Base-by-base conservation (phyloP, 2,113 vertebrate species). In the Regulus satrapa region DNA sequence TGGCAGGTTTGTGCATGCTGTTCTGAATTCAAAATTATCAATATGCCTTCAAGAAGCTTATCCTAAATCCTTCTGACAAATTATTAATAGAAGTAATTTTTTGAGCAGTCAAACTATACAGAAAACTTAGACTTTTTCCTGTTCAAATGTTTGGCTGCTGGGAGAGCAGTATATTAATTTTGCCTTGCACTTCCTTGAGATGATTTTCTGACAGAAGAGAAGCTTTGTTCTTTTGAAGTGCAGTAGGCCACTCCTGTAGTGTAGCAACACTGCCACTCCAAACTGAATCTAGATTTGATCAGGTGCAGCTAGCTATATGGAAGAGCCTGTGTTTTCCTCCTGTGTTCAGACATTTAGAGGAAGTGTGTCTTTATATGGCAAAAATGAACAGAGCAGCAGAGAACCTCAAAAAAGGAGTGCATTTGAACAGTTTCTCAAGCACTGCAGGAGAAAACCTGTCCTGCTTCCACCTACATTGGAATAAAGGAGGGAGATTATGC, bases 21-120 rank as follows among this genome's bases (percentile, higher is more conserved):
- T 88, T 94, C 54, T 49, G 73, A 32, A 43, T 91, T 95, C 73
- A 62, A 26, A 82, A 66, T 80, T 12, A 86, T 95, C 94, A 88
- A 88, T 90, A 93, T 34, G 43, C 67, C 63, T 93, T 90, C 85
- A 49, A 93, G 96, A 93, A 92, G 51, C 49, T 85, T 86, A 48
- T 54, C 68, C 82, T 81, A 88, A 88, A 86, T 78, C 29, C 72
- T 86, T 71, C 76, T 75, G 90, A 86, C 54, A 74, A 94, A 94
- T 88, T 90, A 88, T 86, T 93, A 93, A 90, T 56, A 72, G 61
- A 78, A 94, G 38, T 82, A 40, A 91, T 89, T 56, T 61, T 89
- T 56, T 61, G 49, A 92, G 29, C 46, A 74, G 38, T 68, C 1
- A 5, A 20, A 32, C 66, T 63, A 7, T 59, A 69, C 38, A 34